Evolutionary conservation across 92 coral and sea anemone genomes (phyloP), one percentile per base, ranked within the genome.

Genomic region (Parazoanthus darwini): DNA sequence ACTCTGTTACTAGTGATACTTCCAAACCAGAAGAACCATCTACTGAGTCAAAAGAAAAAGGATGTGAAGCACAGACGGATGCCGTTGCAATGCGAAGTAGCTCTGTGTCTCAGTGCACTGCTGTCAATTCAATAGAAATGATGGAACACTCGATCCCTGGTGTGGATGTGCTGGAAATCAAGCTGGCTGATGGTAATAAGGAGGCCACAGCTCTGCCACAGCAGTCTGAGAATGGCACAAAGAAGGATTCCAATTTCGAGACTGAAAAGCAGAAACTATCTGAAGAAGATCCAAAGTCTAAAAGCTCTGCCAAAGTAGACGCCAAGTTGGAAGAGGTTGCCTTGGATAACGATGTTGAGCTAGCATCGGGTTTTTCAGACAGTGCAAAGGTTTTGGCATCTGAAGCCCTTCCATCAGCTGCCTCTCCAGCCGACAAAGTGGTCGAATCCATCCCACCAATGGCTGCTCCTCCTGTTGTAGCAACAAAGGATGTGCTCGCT

Each of bases 151-250:
- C 90, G 7, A 82, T 90, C 35, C 94, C 96, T 9, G 94, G 94
- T 80, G 98, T 95, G 35, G 99, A 96, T 87, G 94, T 96, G 8
- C 78, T 96, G 84, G 98, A 96, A 91, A 95, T 94, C 42, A 95
- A 92, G 71, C 90, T 96, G 77, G 88, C 98, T 48, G 98, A 96
- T 70, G 94, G 94, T 15, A 86, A 90, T 36, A 92, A 94, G 71
- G 99, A 96, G 82, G 99, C 96, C 1, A 96, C 98, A 5, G 98
- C 99, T 46, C 96, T 92, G 26, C 94, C 91, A 23, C 94, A 94
- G 29, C 92, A 92, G 76, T 70, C 93, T 7, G 91, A 85, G 48
- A 75, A 38, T 26, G 68, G 70, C 23, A 43, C 71, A 29, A 9
- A 70, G 48, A 33, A 84, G 25, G 44, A 44, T 70, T 4, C 42